Evolutionary conservation across 1,140 invertebrate species (phyloP), one percentile per base, ranked within the genome.

Genomic region (Musca vetustissima): DNA sequence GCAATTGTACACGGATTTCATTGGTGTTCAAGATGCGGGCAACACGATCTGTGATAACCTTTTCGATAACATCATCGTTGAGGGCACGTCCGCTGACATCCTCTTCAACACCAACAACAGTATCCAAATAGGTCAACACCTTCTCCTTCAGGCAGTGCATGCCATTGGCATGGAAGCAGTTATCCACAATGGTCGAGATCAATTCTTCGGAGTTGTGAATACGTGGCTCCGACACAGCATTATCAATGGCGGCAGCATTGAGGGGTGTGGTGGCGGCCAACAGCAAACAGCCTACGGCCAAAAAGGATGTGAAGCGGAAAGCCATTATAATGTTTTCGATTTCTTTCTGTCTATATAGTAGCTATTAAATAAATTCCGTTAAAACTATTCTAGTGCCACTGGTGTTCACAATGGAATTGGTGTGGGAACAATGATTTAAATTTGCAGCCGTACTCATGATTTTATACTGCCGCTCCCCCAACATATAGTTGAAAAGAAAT

Each of bases 71-170:
- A 64, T 90, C 85, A 49, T 84, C 79, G 21, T 84, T 81, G 64
- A 85, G 82, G 68, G 86, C 84, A 69, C 86, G 83, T 59, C 77
- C 76, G 61, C 83, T 84, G 71, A 90, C 89, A 71, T 90, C 90
- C 22, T 88, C 87, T 22, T 82, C 85, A 1, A 89, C 86, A 32
- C 90, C 88, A 24, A 90, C 80, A 49, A 90, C 84, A 11, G 86
- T 87, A 79, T 93, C 91, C 77, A 93, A 82, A 81, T 89, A 92
- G 53, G 85, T 86, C 9, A 93, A 83, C 64, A 92, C 87, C 80
- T 91, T 89, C 73, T 86, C 85, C 79, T 92, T 92, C 52, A 92
- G 83, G 73, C 92, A 93, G 61, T 86, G 84, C 72, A 88, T 87
- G 71, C 88, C 87, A 68, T 89, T 86, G 15, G 86, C 84, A 71